phyloP scores from a whole-genome alignment of 2,797 vertebrate genomes.

The Poecilia gillii region DNA sequence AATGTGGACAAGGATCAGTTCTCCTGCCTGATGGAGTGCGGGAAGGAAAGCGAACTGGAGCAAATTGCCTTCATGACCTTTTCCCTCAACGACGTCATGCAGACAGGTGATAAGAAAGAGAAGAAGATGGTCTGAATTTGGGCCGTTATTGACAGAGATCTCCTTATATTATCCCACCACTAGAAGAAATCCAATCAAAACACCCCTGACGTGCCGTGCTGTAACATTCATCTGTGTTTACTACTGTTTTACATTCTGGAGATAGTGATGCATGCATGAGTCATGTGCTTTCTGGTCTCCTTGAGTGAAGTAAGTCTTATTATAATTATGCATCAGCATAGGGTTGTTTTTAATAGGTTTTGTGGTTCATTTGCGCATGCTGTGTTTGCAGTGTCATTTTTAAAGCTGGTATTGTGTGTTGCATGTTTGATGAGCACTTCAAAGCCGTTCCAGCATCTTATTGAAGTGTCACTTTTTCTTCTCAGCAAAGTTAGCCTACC shows the following conservation, averaged over 20 bases:
- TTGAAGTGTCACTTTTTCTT: slow-evolving; percentile 29
- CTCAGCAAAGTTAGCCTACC: slow-evolving; percentile 64
- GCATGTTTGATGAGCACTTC: slow-evolving; percentile 60
- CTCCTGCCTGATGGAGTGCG: slow-evolving; percentile 90
- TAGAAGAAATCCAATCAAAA: slow-evolving; percentile 31
- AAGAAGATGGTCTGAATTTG: slow-evolving; percentile 57
- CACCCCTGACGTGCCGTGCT: slow-evolving; percentile 57
- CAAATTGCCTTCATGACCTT: slow-evolving; percentile 85
- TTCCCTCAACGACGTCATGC: slow-evolving; percentile 76
- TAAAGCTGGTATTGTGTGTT: slow-evolving; percentile 53
- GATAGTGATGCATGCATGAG: slow-evolving; percentile 70
- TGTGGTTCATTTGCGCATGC: slow-evolving; percentile 29
- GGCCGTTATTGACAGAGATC: slow-evolving; percentile 30
- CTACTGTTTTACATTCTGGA: slow-evolving; percentile 59
- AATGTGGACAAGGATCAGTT: slow-evolving; percentile 79
- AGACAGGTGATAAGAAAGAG: slow-evolving; percentile 64
- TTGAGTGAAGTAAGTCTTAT: slow-evolving; percentile 45
- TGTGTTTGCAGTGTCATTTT: slow-evolving; percentile 35
- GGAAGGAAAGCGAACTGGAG: slow-evolving; percentile 78
- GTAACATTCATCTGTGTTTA: slow-evolving; percentile 69
- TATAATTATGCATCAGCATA: slow-evolving; percentile 58
- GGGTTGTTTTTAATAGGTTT: slow-evolving; percentile 37
- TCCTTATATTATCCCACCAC: slow-evolving; percentile 35
- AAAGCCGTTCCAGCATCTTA: slow-evolving; percentile 46
- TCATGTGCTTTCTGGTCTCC: slow-evolving; percentile 64